Base-by-base conservation (phyloP, 2,888 invertebrate species). In the Nineta flava region DNA sequence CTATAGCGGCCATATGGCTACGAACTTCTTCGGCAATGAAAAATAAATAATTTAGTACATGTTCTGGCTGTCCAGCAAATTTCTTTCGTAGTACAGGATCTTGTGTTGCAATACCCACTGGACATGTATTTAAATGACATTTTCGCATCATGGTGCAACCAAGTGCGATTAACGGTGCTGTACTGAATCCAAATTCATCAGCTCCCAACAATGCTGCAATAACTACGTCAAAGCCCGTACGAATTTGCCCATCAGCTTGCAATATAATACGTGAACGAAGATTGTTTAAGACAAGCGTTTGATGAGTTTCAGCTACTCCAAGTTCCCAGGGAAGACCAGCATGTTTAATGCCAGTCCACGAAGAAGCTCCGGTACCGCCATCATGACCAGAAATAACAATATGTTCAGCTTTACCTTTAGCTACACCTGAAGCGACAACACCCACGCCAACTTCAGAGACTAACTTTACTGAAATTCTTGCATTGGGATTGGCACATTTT, bases 81-180 rank as follows among this genome's bases (percentile, higher is more conserved):
- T 97, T 99, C 66, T 90, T 87, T 21, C 99, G 76, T 46, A 99
- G 73, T 12, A 85, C 76, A 0, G 97, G 97, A 72, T 99, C 99
- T 69, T 97, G 99, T 0, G 99, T 99, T 2, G 97, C 97, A 61
- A 99, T 90, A 53, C 99, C 99, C 52, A 99, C 99, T 0, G 99
- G 99, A 57, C 99, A 99, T 7, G 97, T 99, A 70, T 99, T 99
- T 58, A 99, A 72, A 67, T 99, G 99, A 62, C 99, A 99, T 66
- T 99, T 99, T 51, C 99, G 77, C 99, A 99, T 99, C 99, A 99
- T 99, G 1, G 96, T 99, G 63, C 99, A 99, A 3, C 99, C 99
- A 69, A 99, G 81, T 2, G 90, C 94, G 61, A 99, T 96, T 48
- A 99, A 74, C 0, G 99, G 97, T 2, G 96, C 97, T 1, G 99